phyloP scores from a whole-genome alignment of 2,888 invertebrate genomes.

The Empis stercorea region DNA sequence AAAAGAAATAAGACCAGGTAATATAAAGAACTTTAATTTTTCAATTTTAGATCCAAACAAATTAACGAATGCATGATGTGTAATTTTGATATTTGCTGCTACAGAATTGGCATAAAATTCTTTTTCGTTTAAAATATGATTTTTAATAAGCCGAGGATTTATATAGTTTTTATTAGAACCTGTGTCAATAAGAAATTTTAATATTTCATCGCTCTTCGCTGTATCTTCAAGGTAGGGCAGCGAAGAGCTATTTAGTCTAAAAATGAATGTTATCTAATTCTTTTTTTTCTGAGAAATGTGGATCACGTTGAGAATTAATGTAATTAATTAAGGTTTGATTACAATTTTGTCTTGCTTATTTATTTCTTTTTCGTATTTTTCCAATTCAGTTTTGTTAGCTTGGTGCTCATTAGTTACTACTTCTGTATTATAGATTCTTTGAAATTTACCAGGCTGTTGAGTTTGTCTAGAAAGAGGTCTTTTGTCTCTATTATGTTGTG shows the following conservation, averaged over 20 bases:
- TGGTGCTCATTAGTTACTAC: neutral
- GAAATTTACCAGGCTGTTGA: neutral
- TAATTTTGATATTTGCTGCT: neutral
- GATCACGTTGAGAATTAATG: too few relatives aligned
- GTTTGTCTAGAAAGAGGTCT: neutral
- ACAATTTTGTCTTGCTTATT: neutral
- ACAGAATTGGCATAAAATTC: neutral
- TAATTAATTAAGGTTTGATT: neutral
- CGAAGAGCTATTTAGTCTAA: slow-evolving; percentile 2
- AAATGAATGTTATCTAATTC: neutral
- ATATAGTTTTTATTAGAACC: neutral
- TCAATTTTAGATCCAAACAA: slow-evolving; percentile 8
- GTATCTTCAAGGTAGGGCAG: slow-evolving; percentile 2
- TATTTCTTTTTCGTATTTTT: neutral
- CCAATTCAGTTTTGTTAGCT: neutral
- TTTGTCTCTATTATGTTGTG: neutral
- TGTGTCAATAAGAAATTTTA: neutral
- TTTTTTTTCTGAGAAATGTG: slow-evolving; percentile 4
- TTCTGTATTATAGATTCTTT: neutral
- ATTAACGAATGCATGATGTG: neutral
- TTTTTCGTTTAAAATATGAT: neutral
- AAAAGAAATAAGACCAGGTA: neutral
- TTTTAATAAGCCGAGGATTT: neutral
- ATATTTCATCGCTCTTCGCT: neutral
- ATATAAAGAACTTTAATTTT: neutral